Percentiles rank a stretch among this genome's conserved stretches.
Conservation (phyloP, 2,888 invertebrate genomes). For the Dilophus febrilis region DNA sequence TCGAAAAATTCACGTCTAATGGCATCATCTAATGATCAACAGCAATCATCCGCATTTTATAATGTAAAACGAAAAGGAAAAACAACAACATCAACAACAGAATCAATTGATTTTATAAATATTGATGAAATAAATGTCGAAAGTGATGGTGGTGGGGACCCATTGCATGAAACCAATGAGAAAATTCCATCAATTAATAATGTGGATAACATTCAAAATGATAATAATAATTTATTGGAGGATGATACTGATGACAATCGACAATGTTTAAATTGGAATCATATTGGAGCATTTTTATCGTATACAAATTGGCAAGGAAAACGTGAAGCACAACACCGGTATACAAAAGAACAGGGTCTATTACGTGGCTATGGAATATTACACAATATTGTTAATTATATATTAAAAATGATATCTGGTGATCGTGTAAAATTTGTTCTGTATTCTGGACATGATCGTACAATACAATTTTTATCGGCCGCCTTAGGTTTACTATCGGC, state of each 20-base stretch:
- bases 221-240: background rate
- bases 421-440: slow-evolving; percentile 56
- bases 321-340: slow-evolving; percentile 38
- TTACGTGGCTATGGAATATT: slow-evolving; percentile 69
- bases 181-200: slow-evolving; percentile 9
- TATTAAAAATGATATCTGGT: slow-evolving; percentile 65
- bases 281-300: slow-evolving; percentile 61
- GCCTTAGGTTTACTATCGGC: slow-evolving; percentile 48
- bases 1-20: slow-evolving; percentile 2
- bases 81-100: slow-evolving; percentile 16
- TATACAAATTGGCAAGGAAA: slow-evolving; percentile 66
- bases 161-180: slow-evolving; percentile 9
- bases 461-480: slow-evolving; percentile 64
- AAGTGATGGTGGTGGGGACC: slow-evolving; percentile 14
- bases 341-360: slow-evolving; percentile 47
- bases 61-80: slow-evolving; percentile 5
- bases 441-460: slow-evolving; percentile 86
- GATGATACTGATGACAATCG: slow-evolving; percentile 18
- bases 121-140: slow-evolving; percentile 31
- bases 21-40: too few relatives aligned
- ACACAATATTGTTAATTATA: slow-evolving; percentile 61
- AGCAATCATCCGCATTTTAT: slow-evolving; percentile 1
- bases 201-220: background rate
- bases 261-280: slow-evolving; percentile 47
- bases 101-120: slow-evolving; percentile 28